Evolutionary conservation across 1,140 invertebrate genomes (phyloP), one percentile per base, ranked within the genome.

Genomic region (Papilio polyxenes): DNA sequence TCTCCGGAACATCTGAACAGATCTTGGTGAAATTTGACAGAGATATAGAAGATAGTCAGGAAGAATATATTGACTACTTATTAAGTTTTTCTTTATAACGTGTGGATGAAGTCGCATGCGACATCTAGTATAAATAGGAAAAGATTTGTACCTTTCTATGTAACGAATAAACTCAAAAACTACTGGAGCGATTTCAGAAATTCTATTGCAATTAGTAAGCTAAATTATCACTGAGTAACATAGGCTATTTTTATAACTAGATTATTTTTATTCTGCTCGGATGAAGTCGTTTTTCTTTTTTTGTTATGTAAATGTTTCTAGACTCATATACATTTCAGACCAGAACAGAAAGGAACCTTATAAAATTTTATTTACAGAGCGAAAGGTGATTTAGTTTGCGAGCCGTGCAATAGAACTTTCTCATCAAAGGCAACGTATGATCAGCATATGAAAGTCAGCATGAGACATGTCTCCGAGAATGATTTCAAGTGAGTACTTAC

Each of bases 371-470:
- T 51, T 89, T 85, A 8, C 85, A 93, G 92, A 75, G 91, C 91
- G 0, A 89, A 88, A 10, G 92, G 92, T 0, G 88, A 91, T 53
- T 77, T 93, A 9, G 87, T 89, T 1, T 93, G 92, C 56, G 85
- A 82, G 37, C 92, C 92, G 3, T 93, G 92, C 79, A 90, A 90
- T 49, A 75, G 89, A 8, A 90, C 87, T 0, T 94, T 94, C 75
- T 93, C 92, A 0, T 94, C 92, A 0, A 89, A 91, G 56, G 92
- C 92, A 0, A 94, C 92, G 0, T 94, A 90, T 82, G 88, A 91
- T 15, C 92, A 94, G 40, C 92, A 94, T 48, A 92, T 94, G 91
- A 89, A 86, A 49, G 87, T 91, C 3, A 92, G 91, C 78, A 89
- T 86, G 82, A 90, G 90, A 83, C 92, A 94, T 76, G 90, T 91